phyloP scores from a whole-genome alignment of 2,113 vertebrate genomes.

The Promerops cafer region DNA sequence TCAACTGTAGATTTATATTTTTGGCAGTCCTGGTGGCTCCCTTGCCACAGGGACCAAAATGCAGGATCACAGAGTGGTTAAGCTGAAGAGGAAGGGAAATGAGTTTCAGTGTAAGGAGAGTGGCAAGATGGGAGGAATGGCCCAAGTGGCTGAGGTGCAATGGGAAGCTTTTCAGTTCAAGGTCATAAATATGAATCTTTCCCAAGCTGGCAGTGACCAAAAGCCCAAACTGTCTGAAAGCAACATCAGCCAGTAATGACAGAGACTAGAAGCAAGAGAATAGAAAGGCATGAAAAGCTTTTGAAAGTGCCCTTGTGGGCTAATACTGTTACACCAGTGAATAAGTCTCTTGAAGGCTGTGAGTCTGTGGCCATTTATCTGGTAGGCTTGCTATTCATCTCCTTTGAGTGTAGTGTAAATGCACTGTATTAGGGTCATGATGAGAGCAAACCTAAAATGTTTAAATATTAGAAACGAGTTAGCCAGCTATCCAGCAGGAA shows the following conservation, averaged over 20 bases:
- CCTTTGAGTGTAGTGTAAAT: constrained; percentile 60
- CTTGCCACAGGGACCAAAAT: not conserved
- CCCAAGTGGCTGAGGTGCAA: not conserved
- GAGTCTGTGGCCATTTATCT: constrained; percentile 48
- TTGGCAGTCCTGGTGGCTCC: not conserved
- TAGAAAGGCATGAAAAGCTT: constrained; percentile 49
- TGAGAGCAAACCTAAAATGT: constrained; percentile 47
- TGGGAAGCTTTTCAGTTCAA: constrained; percentile 24
- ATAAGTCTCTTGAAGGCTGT: constrained; percentile 25
- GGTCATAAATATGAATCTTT: constrained; percentile 42
- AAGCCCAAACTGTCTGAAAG: constrained; percentile 5
- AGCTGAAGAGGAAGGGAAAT: not conserved
- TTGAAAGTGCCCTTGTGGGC: constrained; percentile 48
- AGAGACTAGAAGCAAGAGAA: constrained; percentile 13
- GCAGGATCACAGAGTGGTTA: not conserved
- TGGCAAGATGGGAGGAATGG: not conserved
- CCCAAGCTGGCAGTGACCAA: not conserved
- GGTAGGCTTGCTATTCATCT: constrained; percentile 57
- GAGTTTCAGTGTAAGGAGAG: not conserved
- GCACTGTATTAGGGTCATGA: constrained; percentile 50
- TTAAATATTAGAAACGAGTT: constrained; percentile 45
- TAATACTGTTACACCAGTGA: constrained; percentile 49
- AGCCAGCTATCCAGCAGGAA: not conserved
- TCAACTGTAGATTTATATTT: not conserved
- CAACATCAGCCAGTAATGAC: constrained; percentile 10